Percentiles rank a stretch among this genome's conserved stretches.
Evolutionary conservation across 1,140 invertebrate genomes (phyloP).

Genomic region (Triops cancriformis): DNA sequence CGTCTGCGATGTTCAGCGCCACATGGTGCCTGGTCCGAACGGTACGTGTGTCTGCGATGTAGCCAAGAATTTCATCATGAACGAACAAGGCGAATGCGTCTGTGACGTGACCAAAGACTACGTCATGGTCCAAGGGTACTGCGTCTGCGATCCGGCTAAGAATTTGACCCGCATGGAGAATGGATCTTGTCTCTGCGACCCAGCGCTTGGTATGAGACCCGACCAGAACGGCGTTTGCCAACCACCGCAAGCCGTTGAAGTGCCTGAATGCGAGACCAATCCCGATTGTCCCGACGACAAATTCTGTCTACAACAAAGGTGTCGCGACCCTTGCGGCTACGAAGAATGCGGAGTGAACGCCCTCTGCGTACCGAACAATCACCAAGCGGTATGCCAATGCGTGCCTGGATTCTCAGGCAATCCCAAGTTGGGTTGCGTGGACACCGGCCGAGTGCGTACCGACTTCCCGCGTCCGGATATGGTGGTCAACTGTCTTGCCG

Average conservation of each 20-base stretch:
- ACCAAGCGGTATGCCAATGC: constrained; percentile 67
- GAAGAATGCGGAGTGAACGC: constrained; percentile 67
- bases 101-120: constrained; percentile 49
- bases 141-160: constrained; percentile 58
- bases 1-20: constrained; percentile 44
- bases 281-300: constrained; percentile 66
- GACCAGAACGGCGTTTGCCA: constrained; percentile 25
- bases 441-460: constrained; percentile 46
- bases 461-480: constrained; percentile 67
- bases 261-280: constrained; percentile 57
- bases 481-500: constrained; percentile 77
- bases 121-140: constrained; percentile 56
- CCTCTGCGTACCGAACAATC: constrained; percentile 65
- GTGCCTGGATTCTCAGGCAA: constrained; percentile 59
- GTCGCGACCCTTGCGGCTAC: constrained; percentile 62
- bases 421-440: constrained; percentile 55
- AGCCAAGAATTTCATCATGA: constrained; percentile 54
- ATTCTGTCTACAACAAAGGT: constrained; percentile 62
- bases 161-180: constrained; percentile 57
- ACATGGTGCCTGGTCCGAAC: constrained; percentile 53
- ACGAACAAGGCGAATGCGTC: constrained; percentile 55
- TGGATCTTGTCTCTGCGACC: constrained; percentile 53
- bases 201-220: constrained; percentile 25
- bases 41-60: constrained; percentile 52
- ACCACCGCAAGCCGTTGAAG: constrained; percentile 28